Evolutionary conservation across 1,140 invertebrate genomes (phyloP), one percentile per base, ranked within the genome.

Genomic region (Archivesica marissinica): DNA sequence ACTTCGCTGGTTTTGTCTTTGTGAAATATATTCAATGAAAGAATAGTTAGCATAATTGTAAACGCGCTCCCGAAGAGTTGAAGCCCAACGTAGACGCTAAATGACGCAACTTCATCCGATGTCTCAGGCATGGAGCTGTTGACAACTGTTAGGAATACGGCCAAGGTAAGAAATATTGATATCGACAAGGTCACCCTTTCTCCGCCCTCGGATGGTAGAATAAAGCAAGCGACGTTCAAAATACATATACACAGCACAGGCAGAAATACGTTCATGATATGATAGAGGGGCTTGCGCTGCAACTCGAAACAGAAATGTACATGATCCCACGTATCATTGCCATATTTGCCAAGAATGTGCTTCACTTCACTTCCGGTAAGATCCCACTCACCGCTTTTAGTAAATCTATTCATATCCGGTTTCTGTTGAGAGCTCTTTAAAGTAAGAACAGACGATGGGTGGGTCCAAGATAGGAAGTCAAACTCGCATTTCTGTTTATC

Each of bases 391-490:
- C 78, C 61, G 35, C 68, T 76, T 44, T 39, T 41, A 59, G 50
- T 38, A 50, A 56, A 80, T 30, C 20, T 1, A 2, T 6, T 52
- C 35, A 76, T 23, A 33, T 56, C 39, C 17, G 52, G 35, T 33
- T 64, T 61, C 9, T 66, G 41, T 17, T 35, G 30, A 6, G 7
- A 28, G 7, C 56, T 72, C 1, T 9, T 61, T 20, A 87, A 41
- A 25, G 47, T 56, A 6, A 87, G 41, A 56, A 39, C 74, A 9
- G 38, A 44, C 6, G 15, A 47, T 23, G 50, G 38, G 92, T 99
- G 99, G 0, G 97, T 98, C 98, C 98, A 99, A 0, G 97, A 98
- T 2, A 98, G 98, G 89, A 99, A 98, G 94, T 98, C 98, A 97
- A 99, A 98, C 93, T 97, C 97, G 94, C 98, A 99, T 35, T 97